Base-by-base conservation (phyloP, 2,113 vertebrate genomes). In the Girardinichthys multiradiatus region DNA sequence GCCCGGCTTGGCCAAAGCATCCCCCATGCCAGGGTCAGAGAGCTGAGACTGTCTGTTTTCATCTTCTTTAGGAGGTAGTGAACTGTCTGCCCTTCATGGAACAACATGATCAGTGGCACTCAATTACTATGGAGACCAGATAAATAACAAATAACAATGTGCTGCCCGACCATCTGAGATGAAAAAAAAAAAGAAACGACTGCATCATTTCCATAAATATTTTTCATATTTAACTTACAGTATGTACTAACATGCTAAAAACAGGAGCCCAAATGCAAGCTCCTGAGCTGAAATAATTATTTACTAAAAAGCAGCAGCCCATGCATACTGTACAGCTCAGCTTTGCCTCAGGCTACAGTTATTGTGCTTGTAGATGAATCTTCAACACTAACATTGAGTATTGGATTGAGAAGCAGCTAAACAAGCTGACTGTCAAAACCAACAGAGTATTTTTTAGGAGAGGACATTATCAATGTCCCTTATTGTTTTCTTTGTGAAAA, bases 51-150 rank as follows among this genome's bases (percentile, higher is more conserved):
- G 27, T 76, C 57, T 28, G 29, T 82, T 57, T 70, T 59, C 62
- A 61, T 63, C 51, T 62, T 82, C 78, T 73, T 65, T 69, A 61
- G 62, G 80, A 79, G 29, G 60, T 45, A 0, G 13, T 3, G 68
- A 67, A 51, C 64, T 66, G 70, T n/a, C n/a, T 79, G 83, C 72
- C 74, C 83, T 76, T 60, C 68, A 21, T 29, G 69, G 51, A 1
- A n/a, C 3, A 57, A 68, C 0, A 4, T 58, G 68, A 83, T 69
- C 42, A 69, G 79, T 78, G 72, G 69, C 72, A 67, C 66, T 76
- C 28, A 62, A 58, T 72, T 35, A 71, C 77, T 72, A 75, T 61
- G 57, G 84, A 68, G 81, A 88, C 72, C 51, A 67, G 62, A 65
- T n/a, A 54, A 64, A 42, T 26, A 48, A 35, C 28, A 26, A 24